A percentile compares a stretch with the other conserved stretches of the same genome.
Conservation (phyloP, 1,140 invertebrate genomes). For the Drosophila orena region DNA sequence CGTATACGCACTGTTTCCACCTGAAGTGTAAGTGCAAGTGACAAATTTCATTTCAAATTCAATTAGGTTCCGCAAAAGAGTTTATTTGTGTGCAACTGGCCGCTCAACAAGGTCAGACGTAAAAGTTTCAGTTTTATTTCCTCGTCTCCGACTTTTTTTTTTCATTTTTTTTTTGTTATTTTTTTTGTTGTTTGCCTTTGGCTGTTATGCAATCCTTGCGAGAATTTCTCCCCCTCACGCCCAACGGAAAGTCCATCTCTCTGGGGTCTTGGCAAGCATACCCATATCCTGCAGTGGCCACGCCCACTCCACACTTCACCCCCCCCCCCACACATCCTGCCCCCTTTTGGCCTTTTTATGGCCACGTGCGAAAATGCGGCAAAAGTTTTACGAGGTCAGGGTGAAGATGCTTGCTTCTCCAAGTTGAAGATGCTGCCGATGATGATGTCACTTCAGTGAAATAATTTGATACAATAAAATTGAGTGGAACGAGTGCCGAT, state of each 20-base stretch:
- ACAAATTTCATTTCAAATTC: conserved; percentile 46
- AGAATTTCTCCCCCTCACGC: conserved; percentile 25
- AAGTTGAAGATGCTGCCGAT: conserved; percentile 14
- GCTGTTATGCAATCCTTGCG: conserved; percentile 55
- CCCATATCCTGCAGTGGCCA: conserved; percentile 44
- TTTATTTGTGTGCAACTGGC: conserved; percentile 49
- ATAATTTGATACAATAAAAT: conserved; percentile 53
- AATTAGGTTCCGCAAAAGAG: conserved; percentile 49
- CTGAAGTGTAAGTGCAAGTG: conserved; percentile 62
- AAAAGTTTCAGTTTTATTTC: conserved; percentile 51
- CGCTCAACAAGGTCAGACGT: conserved; percentile 66
- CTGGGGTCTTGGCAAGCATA: conserved; percentile 40
- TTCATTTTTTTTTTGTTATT: too few species aligned
- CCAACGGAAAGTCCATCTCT: conserved; percentile 28
- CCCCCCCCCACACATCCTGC: conserved; percentile 1
- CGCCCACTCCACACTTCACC: conserved; percentile 18
- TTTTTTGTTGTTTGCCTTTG: conserved; percentile 2
- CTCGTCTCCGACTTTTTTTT: conserved; percentile 13
- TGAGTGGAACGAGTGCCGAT: conserved; percentile 10
- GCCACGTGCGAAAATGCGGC: conserved; percentile 67
- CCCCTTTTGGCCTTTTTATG: conserved; percentile 46
- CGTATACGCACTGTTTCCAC: conserved; percentile 21
- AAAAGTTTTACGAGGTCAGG: conserved; percentile 71
- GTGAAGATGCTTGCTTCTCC: conserved; percentile 51
- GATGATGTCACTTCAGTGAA: conserved; percentile 67